These are phyloP conservation scores for Scomber scombrus DNA, from an alignment of 2,113 vertebrate genomes.

Conservation along the genomic window DNA sequence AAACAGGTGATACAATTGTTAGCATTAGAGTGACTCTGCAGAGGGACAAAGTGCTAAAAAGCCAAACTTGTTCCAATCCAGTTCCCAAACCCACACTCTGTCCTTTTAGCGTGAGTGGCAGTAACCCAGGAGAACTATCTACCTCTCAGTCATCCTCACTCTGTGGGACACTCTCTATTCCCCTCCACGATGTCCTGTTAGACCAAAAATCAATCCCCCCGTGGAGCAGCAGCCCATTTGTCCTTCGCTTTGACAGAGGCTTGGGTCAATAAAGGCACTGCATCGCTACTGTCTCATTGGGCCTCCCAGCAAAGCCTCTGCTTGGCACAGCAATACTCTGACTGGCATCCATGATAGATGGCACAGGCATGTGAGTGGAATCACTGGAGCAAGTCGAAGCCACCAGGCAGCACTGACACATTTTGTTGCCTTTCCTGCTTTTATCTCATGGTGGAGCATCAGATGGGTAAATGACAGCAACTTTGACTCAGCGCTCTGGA, in stretches of 20 bases:
- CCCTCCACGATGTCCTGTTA: constrained; percentile 66
- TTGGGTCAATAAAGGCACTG: constrained; percentile 83
- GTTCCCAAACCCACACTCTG: constrained; percentile 6
- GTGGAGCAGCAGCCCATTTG: constrained; percentile 78
- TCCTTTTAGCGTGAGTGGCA: constrained; percentile 4
- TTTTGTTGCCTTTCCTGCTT: constrained; percentile 50
- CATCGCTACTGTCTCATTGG: constrained; percentile 59
- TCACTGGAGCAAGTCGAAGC: constrained; percentile 48
- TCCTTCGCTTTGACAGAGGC: constrained; percentile 79
- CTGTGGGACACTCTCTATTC: constrained; percentile 58
- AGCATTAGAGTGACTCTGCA: not conserved
- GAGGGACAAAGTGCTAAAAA: not conserved
- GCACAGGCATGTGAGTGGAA: constrained; percentile 65
- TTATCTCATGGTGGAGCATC: constrained; percentile 38
- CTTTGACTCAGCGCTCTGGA: constrained; percentile 12
- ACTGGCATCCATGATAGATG: constrained; percentile 74
- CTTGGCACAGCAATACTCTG: constrained; percentile 80
- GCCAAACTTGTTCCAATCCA: constrained; percentile 4
- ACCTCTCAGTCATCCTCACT: constrained; percentile 44
- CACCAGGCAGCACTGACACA: constrained; percentile 46
- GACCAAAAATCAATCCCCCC: constrained; percentile 77
- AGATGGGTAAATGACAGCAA: constrained; percentile 43
- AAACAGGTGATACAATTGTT: constrained; percentile 17
- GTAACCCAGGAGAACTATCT: constrained; percentile 38
- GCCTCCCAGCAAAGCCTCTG: constrained; percentile 74